Evolutionary conservation across 2,113 vertebrate genomes (phyloP), one percentile per base, ranked within the genome.

Genomic region (Equus przewalskii): DNA sequence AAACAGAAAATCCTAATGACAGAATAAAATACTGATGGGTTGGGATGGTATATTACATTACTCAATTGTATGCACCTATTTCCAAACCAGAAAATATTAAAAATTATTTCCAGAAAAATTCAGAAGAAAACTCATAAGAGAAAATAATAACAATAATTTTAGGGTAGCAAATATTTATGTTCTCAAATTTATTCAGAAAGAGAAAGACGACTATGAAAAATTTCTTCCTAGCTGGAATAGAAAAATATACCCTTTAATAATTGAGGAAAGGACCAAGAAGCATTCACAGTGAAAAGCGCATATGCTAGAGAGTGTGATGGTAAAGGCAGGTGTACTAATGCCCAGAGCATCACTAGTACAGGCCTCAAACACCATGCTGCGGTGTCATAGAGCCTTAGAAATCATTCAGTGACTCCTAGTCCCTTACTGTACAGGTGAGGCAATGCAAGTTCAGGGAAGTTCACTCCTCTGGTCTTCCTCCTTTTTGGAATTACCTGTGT

Each of bases 61-160:
- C 10, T 84, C n/a, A 65, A 16, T 13, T 58, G 8, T 49, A 79
- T 46, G 1, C 4, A n/a, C 10, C 54, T 90, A 87, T 56, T 87
- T 92, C 10, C 28, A 22, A 80, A 79, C 49, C 24, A 96, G 49
- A 79, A 88, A 90, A 88, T 24, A 87, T 58, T 80, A 92, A 94
- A 16, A 56, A 49, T 88, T 73, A 3, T 51, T 95, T 72, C 86
- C 41, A 87, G 69, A 18, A 92, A 92, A 96, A 91, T 90, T 84
- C 44, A 88, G 22, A 79, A 80, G 41, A 84, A 15, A 87, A 24
- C n/a, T 87, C 44, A 84, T 18, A 91, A 24, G 82, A 65, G 72
- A 91, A 81, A 58, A 51, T 69, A 94, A 86, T 96, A 88, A 16
- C 7, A 30, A 44, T 18, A 49, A 58, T 60, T 24, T 78, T 51